Evolutionary conservation across 2,113 vertebrate species (phyloP).

Genomic region (Pelvicachromis taeniatus): DNA sequence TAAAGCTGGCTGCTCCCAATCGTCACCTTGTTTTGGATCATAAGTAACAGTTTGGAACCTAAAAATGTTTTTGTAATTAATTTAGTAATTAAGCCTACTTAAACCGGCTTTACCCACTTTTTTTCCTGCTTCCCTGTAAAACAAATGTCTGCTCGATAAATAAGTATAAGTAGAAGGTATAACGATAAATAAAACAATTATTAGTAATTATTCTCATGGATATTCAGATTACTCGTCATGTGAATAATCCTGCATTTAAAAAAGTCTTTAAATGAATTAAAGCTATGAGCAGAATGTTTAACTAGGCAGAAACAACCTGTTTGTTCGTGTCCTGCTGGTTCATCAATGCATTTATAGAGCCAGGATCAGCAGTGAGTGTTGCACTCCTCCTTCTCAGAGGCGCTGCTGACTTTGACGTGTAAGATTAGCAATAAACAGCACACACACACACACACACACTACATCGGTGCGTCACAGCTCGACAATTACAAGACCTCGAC

Average conservation of each 20-base stretch:
- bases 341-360: neutral
- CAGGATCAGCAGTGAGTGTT: neutral
- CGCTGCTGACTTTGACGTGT: neutral
- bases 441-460: constrained; percentile 5
- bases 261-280: neutral
- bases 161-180: too few species aligned
- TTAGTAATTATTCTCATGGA: rapidly evolving
- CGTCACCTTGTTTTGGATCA: neutral
- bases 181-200: too few species aligned
- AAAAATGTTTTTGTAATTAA: neutral
- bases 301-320: neutral
- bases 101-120: neutral
- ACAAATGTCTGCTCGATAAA: rapidly evolving
- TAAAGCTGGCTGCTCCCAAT: neutral
- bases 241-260: neutral
- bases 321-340: neutral
- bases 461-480: neutral
- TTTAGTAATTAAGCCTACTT: rapidly evolving
- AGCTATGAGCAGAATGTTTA: neutral
- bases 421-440: neutral
- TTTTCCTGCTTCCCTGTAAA: neutral
- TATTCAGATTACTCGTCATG: neutral
- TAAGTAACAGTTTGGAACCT: neutral
- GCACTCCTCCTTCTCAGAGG: neutral
- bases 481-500: neutral